Evolutionary conservation across 2,113 vertebrate species (phyloP).

Genomic region (Acanthisitta chloris): DNA sequence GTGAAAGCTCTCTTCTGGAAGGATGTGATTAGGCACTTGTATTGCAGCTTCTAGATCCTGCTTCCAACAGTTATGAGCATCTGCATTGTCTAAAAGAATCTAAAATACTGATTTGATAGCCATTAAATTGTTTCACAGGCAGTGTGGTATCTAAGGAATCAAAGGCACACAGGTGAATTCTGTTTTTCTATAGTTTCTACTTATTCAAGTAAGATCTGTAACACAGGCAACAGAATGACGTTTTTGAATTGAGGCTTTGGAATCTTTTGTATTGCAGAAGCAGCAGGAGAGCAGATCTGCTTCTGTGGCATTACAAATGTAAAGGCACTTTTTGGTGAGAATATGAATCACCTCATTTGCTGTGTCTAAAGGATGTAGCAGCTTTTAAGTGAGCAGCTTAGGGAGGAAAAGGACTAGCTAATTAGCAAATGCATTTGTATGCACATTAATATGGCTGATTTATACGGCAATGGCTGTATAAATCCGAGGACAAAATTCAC

Average conservation of each 20-base stretch:
- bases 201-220: background rate
- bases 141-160: background rate
- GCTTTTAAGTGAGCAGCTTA: background rate
- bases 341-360: background rate
- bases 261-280: background rate
- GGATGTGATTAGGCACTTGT: fast-evolving
- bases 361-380: background rate
- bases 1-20: fast-evolving
- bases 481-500: background rate
- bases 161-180: background rate
- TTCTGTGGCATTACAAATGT: background rate
- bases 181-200: background rate
- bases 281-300: background rate
- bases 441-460: background rate
- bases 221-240: background rate
- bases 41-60: fast-evolving
- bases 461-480: background rate
- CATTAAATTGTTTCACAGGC: background rate
- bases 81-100: background rate
- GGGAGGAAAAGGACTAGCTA: background rate
- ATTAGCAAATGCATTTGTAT: conserved; percentile 7
- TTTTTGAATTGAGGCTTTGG: background rate
- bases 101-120: background rate
- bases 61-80: background rate
- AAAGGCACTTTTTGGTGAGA: background rate